Conservation (phyloP, 2,797 vertebrate genomes). For the Taeniopygia guttata region DNA sequence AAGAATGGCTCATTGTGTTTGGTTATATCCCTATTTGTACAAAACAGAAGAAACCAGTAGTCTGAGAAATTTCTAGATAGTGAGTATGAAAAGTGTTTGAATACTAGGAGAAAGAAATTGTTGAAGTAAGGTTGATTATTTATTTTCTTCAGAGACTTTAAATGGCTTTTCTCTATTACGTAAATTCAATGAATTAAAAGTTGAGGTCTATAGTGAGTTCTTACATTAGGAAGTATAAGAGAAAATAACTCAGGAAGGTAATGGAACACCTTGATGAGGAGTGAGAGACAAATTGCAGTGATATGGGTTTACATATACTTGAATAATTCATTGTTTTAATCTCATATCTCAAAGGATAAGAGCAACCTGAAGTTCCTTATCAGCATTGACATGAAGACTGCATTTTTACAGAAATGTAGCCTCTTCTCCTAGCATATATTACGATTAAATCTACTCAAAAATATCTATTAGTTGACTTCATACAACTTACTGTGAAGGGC, state of each 20-base stretch:
- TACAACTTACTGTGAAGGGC: background rate
- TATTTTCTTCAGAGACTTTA: background rate
- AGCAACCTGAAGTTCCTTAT: background rate
- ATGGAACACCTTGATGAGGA: background rate
- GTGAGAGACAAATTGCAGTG: background rate
- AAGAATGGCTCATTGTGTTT: background rate
- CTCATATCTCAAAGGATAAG: background rate
- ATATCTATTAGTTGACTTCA: background rate
- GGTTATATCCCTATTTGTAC: background rate
- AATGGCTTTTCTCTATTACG: background rate
- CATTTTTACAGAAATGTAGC: background rate
- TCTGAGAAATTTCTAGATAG: background rate
- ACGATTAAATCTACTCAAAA: background rate
- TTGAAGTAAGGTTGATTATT: background rate
- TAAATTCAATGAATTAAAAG: background rate
- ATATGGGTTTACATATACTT: background rate
- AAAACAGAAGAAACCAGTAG: background rate
- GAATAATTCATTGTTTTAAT: background rate
- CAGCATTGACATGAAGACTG: background rate
- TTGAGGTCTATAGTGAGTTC: background rate
- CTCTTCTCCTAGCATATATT: background rate
- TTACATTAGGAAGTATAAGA: background rate
- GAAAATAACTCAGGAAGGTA: background rate
- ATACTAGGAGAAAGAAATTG: background rate
- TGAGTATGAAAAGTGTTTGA: background rate